Evolutionary conservation across 2,113 vertebrate genomes (phyloP).

Genomic region (Oncorhynchus masou): DNA sequence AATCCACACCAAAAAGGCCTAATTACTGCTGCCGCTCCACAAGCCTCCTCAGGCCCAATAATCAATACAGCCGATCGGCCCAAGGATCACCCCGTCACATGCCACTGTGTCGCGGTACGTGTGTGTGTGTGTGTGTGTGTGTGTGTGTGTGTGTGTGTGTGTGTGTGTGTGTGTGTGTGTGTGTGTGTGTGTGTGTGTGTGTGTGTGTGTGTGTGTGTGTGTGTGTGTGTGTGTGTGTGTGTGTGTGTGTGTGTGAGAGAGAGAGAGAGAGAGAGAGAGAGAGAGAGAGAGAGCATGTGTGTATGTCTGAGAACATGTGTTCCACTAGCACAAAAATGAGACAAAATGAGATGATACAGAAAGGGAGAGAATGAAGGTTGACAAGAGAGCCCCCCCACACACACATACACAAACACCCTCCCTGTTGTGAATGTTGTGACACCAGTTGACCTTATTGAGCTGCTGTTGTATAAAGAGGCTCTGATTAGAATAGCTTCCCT

Average conservation of each 20-base stretch:
- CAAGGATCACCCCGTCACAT: slow-evolving; percentile 91
- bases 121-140: not conserved
- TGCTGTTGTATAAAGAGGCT: slow-evolving; percentile 69
- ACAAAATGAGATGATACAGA: not conserved
- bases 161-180: not conserved
- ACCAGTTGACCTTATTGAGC: slow-evolving; percentile 73
- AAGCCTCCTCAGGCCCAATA: slow-evolving; percentile 84
- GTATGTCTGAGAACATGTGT: not conserved
- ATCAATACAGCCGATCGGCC: slow-evolving; percentile 90
- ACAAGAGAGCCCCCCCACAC: slow-evolving; percentile 2
- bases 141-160: not conserved
- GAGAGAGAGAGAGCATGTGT: not conserved
- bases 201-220: not conserved
- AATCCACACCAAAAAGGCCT: slow-evolving; percentile 99
- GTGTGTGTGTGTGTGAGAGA: not conserved
- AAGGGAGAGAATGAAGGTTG: not conserved
- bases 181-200: not conserved
- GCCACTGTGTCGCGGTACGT: slow-evolving; percentile 50
- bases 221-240: not conserved
- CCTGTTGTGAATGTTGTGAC: slow-evolving; percentile 62
- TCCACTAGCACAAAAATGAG: not conserved
- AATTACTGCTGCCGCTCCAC: slow-evolving; percentile 96
- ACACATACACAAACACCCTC: slow-evolving; percentile 40
- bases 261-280: not conserved
- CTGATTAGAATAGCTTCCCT: slow-evolving; percentile 74